A percentile compares a stretch with the other conserved stretches of the same genome.
These are phyloP conservation scores for Eriocheir sinensis DNA, from an alignment of 1,140 invertebrate species.

Conservation along the genomic window DNA sequence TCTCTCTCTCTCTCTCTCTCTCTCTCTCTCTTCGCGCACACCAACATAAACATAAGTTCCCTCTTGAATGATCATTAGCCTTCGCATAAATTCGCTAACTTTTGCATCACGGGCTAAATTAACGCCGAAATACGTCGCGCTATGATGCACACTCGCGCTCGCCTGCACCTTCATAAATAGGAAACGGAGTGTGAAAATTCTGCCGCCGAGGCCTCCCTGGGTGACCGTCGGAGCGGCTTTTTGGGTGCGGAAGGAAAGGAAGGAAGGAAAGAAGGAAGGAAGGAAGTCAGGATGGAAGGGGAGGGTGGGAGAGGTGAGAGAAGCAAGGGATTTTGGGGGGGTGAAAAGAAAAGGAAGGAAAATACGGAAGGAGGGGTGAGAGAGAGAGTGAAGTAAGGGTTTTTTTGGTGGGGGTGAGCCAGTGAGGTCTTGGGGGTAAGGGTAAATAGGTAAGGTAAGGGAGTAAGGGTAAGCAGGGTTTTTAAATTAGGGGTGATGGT, in stretches of 20 bases:
- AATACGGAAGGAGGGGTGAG: background rate
- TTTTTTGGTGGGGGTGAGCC: background rate
- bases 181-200: background rate
- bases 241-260: too few relatives aligned
- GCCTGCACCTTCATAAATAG: constrained; percentile 40
- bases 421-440: background rate
- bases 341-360: too few relatives aligned
- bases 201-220: background rate
- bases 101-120: constrained; percentile 69
- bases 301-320: too few relatives aligned
- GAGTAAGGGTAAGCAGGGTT: too few relatives aligned
- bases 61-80: constrained; percentile 67
- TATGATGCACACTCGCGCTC: constrained; percentile 52
- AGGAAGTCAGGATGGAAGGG: background rate
- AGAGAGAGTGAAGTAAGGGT: background rate
- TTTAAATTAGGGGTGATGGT: too few relatives aligned
- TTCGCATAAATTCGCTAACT: constrained; percentile 65
- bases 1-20: too few relatives aligned
- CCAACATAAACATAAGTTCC: constrained; percentile 70
- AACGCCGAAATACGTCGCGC: constrained; percentile 31
- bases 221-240: background rate
- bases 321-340: too few relatives aligned
- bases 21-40: background rate
- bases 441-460: too few relatives aligned
- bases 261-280: background rate